Evolutionary conservation across 1,140 invertebrate species (phyloP).

Genomic region (Zaprionus ghesquierei): DNA sequence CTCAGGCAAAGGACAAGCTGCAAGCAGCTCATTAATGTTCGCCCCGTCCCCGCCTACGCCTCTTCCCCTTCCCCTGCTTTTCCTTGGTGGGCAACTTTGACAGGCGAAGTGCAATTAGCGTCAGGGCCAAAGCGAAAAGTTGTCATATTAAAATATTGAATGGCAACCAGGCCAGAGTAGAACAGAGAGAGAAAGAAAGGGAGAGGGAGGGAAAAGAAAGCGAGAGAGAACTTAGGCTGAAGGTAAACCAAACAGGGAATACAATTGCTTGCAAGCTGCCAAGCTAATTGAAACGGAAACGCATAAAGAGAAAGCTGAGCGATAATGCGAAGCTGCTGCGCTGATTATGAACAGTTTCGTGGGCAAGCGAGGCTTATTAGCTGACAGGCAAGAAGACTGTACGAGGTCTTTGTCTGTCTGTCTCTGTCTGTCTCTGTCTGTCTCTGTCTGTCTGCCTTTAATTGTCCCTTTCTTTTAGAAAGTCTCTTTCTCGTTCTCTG

Average conservation of each 20-base stretch:
- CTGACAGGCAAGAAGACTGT: background rate
- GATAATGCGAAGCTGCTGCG: background rate
- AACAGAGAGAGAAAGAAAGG: background rate
- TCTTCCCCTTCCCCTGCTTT: background rate
- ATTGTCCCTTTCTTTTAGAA: too few species aligned
- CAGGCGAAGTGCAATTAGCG: conserved; percentile 75
- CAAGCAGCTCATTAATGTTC: conserved; percentile 60
- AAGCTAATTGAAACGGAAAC: background rate
- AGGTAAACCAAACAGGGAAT: background rate
- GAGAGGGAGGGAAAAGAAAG: background rate
- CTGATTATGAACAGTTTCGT: background rate
- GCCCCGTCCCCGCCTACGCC: background rate
- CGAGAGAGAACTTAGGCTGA: background rate
- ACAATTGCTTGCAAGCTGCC: background rate
- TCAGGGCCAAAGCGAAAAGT: conserved; percentile 49
- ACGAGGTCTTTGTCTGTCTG: background rate
- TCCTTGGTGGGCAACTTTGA: conserved; percentile 57
- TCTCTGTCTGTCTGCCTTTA: background rate
- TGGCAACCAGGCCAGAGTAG: conserved; percentile 43
- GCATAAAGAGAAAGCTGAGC: background rate
- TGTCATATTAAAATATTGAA: conserved; percentile 80
- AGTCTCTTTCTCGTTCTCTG: too few species aligned
- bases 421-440: background rate
- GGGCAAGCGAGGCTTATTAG: background rate
- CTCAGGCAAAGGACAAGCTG: conserved; percentile 1